Conservation (phyloP, 2,888 invertebrate species). For the Macrosoma leucophasiata region DNA sequence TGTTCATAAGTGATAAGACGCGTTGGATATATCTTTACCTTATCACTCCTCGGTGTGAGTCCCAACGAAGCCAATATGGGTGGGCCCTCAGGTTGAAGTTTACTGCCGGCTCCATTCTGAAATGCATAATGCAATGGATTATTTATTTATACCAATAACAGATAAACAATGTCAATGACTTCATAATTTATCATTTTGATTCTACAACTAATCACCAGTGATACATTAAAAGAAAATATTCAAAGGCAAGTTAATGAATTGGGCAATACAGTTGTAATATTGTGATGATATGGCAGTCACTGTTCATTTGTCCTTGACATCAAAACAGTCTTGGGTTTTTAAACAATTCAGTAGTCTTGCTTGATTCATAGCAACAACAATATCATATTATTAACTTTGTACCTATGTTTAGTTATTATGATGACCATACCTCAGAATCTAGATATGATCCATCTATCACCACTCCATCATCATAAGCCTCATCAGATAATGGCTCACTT, state of each 20-base stretch:
- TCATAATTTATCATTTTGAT: too few relatives aligned
- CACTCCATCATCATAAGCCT: slow-evolving; percentile 71
- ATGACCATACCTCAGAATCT: slow-evolving; percentile 64
- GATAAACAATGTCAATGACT: slow-evolving; percentile 55
- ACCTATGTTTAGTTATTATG: too few relatives aligned
- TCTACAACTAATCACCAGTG: too few relatives aligned
- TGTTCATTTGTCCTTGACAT: slow-evolving; percentile 59
- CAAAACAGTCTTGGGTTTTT: too few relatives aligned
- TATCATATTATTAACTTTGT: too few relatives aligned
- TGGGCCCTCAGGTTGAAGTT: slow-evolving; percentile 67
- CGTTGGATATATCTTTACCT: slow-evolving; percentile 53
- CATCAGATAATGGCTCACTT: slow-evolving; percentile 75
- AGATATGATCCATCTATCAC: slow-evolving; percentile 67
- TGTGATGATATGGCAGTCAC: slow-evolving; percentile 30
- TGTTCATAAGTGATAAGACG: slow-evolving; percentile 35
- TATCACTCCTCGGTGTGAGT: slow-evolving; percentile 72
- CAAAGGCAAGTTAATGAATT: too few relatives aligned
- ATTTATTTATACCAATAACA: slow-evolving; percentile 26
- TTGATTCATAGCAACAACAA: too few relatives aligned
- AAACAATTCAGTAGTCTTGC: too few relatives aligned
- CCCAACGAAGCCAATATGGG: slow-evolving; percentile 71
- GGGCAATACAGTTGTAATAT: slow-evolving; percentile 1
- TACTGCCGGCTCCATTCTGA: slow-evolving; percentile 52
- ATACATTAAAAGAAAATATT: too few relatives aligned
- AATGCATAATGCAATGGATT: too few relatives aligned